phyloP scores from a whole-genome alignment of 2,797 vertebrate genomes.

The Brachyrhaphis roseni region DNA sequence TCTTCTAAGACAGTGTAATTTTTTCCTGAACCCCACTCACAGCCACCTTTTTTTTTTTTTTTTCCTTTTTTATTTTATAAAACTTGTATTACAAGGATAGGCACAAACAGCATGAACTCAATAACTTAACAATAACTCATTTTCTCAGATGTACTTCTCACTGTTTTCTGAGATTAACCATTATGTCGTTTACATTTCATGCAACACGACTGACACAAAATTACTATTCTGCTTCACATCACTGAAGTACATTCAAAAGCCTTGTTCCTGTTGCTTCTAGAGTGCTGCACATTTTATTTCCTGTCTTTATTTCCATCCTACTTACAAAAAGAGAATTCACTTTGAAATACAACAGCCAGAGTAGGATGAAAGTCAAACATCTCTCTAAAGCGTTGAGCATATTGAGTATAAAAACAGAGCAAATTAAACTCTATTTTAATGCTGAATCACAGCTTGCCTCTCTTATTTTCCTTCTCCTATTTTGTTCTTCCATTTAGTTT shows the following conservation, averaged over 20 bases:
- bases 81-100: constrained; percentile 8
- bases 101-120: constrained; percentile 21
- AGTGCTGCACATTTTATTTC: neutral
- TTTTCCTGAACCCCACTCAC: neutral
- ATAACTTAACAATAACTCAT: constrained; percentile 15
- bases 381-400: constrained; percentile 35
- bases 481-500: constrained; percentile 20
- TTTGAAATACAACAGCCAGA: constrained; percentile 41
- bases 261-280: neutral
- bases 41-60: neutral
- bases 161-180: constrained; percentile 5
- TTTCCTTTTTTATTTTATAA: constrained; percentile 12
- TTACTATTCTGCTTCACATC: neutral
- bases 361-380: constrained; percentile 42
- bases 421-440: constrained; percentile 45
- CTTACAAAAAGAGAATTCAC: constrained; percentile 44
- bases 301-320: neutral
- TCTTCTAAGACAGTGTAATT: neutral
- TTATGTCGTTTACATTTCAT: constrained; percentile 8
- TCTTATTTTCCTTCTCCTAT: constrained; percentile 3
- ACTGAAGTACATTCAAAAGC: constrained; percentile 1
- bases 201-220: constrained; percentile 7
- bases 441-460: constrained; percentile 22
- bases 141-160: constrained; percentile 12
- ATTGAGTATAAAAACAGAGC: constrained; percentile 33